Evolutionary conservation across 1,140 invertebrate genomes (phyloP), one percentile per base, ranked within the genome.

Genomic region (Drosophila pachea): DNA sequence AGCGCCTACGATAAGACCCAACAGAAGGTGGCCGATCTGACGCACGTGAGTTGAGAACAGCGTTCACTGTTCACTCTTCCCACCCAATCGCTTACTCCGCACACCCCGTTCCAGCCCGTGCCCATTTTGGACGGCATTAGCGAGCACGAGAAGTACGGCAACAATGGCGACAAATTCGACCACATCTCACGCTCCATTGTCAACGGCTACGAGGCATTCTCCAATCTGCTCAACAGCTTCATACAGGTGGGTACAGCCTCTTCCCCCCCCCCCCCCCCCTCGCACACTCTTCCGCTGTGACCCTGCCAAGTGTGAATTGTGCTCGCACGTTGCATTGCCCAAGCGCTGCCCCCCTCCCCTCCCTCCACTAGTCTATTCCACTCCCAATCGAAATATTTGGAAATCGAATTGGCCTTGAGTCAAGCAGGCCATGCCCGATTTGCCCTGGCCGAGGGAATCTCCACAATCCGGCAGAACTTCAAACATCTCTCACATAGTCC

Each of bases 121-220:
- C 91, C 92, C 5, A 86, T 93, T 35, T 88, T 93, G 49, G 92
- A 93, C 54, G 86, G 89, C 45, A 92, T 92, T 48, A 82, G 73
- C 36, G 91, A 93, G 65, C 89, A 92, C 45, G 92, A 93, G 9
- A 93, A 92, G 67, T 93, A 92, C 74, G 92, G 92, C 11, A 93
- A 93, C 68, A 88, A 86, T 16, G 92, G 91, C 4, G 91, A 92
- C 67, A 90, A 89, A 67, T 91, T 92, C 52, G 88, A 88, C 8
- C 88, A 78, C 7, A 77, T 93, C 40, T 91, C 91, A 33, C 90
- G 89, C 33, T 86, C 89, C 1, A 63, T 93, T 7, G 91, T 93
- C 12, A 90, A 90, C 33, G 90, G 91, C 45, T 91, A 91, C 53
- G 92, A 92, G 61, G 90, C 89, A 16, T 72, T 93, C 22, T 91